Evolutionary conservation across 2,797 vertebrate species (phyloP).

Genomic region (Enteromius anoplus): DNA sequence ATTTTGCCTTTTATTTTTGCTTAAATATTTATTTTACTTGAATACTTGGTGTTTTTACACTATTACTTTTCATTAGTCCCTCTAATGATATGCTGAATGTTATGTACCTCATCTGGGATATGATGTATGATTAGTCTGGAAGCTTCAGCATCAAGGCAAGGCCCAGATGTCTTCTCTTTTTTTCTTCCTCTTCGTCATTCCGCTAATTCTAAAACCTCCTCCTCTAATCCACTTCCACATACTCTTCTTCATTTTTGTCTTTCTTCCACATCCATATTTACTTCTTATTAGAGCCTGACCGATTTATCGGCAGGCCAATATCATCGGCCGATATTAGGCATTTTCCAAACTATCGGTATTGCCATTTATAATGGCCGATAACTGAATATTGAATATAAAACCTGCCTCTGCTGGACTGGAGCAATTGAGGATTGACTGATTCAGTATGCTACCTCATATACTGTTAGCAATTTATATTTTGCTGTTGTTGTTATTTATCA

Average conservation of each 20-base stretch:
- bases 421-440: too few relatives aligned
- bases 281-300: neutral
- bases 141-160: neutral
- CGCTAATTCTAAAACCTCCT: too few relatives aligned
- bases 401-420: too few relatives aligned
- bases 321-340: too few relatives aligned
- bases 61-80: conserved; percentile 22
- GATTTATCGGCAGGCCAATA: too few relatives aligned
- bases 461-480: too few relatives aligned
- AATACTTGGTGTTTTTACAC: neutral
- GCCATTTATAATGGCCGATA: too few relatives aligned
- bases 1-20: neutral
- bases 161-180: conserved; percentile 1
- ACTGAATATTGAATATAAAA: too few relatives aligned
- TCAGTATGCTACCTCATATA: too few relatives aligned
- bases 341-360: too few relatives aligned
- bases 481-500: too few relatives aligned
- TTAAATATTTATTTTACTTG: neutral
- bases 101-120: neutral
- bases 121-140: conserved; percentile 8
- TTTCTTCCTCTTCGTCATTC: neutral
- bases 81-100: conserved; percentile 16
- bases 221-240: neutral
- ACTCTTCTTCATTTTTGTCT: neutral
- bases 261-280: neutral